A percentile compares a stretch with the other conserved stretches of the same genome.
phyloP scores from a whole-genome alignment of 2,888 invertebrate species.

The Troides aeacus region DNA sequence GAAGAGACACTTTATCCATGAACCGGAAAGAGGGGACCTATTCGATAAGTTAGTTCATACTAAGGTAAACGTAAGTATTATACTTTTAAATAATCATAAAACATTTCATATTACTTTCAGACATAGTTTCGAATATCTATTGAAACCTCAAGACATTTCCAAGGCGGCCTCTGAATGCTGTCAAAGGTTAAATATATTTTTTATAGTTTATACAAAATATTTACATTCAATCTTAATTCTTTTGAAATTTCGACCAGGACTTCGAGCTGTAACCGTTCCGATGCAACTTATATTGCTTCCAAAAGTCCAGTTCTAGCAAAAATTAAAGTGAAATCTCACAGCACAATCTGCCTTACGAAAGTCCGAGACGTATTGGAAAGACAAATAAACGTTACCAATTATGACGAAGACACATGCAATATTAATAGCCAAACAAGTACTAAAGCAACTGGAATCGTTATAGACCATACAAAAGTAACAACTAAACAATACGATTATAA shows the following conservation, averaged over 20 bases:
- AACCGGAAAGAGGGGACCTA: conserved; percentile 40
- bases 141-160: conserved; percentile 54
- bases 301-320: conserved; percentile 7
- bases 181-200: conserved; percentile 40
- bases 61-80: not conserved
- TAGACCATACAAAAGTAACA: conserved; percentile 7
- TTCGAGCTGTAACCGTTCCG: conserved; percentile 13
- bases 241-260: not conserved
- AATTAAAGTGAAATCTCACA: conserved; percentile 22
- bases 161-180: conserved; percentile 51
- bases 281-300: conserved; percentile 18
- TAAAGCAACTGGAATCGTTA: conserved; percentile 1
- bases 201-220: not conserved
- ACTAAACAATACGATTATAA: conserved; percentile 2
- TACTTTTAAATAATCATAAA: not conserved
- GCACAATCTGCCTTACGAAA: conserved; percentile 16
- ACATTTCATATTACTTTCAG: conserved; percentile 34
- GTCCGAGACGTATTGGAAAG: not conserved
- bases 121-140: conserved; percentile 54
- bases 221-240: not conserved
- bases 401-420: not conserved
- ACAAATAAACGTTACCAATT: not conserved
- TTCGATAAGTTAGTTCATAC: conserved; percentile 42
- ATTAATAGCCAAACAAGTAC: conserved; percentile 1
- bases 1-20: conserved; percentile 36